phyloP scores from a whole-genome alignment of 2,113 vertebrate species.

The Gallinago jamesoni region DNA sequence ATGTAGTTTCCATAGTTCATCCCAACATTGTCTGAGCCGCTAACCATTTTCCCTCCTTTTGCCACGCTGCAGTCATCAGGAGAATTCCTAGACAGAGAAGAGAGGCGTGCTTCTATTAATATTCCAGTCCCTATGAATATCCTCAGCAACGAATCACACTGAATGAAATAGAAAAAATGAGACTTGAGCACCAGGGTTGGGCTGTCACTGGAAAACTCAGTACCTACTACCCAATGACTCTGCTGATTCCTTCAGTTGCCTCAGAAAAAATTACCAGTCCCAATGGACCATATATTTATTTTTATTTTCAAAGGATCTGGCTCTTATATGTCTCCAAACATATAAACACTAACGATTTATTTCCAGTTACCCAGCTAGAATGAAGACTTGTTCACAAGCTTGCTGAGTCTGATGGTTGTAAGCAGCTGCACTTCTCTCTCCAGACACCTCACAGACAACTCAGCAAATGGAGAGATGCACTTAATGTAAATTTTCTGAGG shows the following conservation, averaged over 20 bases:
- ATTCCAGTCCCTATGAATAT: not conserved
- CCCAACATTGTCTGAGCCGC: constrained; percentile 74
- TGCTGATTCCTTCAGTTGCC: not conserved
- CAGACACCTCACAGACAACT: not conserved
- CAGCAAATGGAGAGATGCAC: not conserved
- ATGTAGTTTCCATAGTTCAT: constrained; percentile 86
- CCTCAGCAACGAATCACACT: not conserved
- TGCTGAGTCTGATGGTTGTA: not conserved
- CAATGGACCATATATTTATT: not conserved
- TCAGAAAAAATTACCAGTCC: not conserved
- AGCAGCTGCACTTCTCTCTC: not conserved
- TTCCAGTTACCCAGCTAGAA: not conserved
- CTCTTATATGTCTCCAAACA: not conserved
- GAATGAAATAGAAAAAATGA: not conserved
- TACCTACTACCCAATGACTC: not conserved
- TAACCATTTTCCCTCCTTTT: constrained; percentile 85
- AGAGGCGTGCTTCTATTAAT: not conserved
- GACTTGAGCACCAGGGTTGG: not conserved
- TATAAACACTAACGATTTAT: not conserved
- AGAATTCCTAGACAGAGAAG: constrained; percentile 76
- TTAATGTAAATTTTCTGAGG: not conserved
- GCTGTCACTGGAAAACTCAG: not conserved
- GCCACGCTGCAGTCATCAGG: constrained; percentile 83
- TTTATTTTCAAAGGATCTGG: not conserved
- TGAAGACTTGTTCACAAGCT: not conserved